A percentile compares a stretch with the other conserved stretches of the same genome.
Conservation (phyloP, 2,888 invertebrate species). For the Acholoe squamosa region DNA sequence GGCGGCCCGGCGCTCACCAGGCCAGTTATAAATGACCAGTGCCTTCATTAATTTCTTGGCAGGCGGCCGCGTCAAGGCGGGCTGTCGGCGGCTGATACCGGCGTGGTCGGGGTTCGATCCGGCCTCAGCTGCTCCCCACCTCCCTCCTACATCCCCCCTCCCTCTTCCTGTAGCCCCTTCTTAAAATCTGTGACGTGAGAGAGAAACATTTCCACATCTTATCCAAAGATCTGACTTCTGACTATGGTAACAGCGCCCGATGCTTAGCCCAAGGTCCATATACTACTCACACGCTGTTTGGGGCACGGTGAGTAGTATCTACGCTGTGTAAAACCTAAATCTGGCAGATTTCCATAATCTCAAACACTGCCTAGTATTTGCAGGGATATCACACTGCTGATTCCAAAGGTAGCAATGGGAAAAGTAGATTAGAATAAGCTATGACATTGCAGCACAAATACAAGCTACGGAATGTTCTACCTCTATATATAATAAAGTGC, state of each 20-base stretch:
- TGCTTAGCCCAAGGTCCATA: neutral
- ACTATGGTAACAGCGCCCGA: neutral
- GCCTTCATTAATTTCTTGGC: conserved; percentile 52
- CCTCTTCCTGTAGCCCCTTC: neutral
- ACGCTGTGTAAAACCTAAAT: no score
- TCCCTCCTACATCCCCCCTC: neutral
- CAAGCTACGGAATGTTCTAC: no score
- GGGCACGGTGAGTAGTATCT: no score
- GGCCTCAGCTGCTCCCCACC: neutral
- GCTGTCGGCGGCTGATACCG: conserved; percentile 53
- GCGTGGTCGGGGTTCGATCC: neutral
- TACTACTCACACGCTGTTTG: neutral
- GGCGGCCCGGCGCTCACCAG: neutral
- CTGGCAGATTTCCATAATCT: no score
- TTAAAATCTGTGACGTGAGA: no score
- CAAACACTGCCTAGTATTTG: no score
- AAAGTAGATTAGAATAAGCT: no score
- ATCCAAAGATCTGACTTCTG: neutral
- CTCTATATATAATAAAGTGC: no score
- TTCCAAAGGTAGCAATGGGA: no score
- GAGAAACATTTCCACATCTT: neutral
- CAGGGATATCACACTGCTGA: no score
- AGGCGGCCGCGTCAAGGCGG: conserved; percentile 3
- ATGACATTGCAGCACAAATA: no score
- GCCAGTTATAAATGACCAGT: conserved; percentile 5